Evolutionary conservation across 2,888 invertebrate genomes (phyloP).

Genomic region (Abrostola triplasia): DNA sequence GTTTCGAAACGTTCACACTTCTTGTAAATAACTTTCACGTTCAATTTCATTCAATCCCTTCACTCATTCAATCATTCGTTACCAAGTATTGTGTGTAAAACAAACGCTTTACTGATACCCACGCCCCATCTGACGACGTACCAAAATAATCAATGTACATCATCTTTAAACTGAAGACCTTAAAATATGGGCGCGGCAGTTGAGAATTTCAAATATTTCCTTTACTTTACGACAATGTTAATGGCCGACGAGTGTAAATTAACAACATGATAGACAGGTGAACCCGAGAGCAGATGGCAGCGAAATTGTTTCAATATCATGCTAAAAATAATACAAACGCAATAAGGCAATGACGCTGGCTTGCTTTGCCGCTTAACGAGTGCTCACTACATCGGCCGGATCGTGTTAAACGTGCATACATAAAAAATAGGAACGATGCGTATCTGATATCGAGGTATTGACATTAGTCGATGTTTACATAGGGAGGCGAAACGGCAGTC

Average conservation of each 20-base stretch:
- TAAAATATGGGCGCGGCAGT: constrained; percentile 68
- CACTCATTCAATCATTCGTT: constrained; percentile 30
- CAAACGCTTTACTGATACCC: constrained; percentile 20
- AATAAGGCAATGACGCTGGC: constrained; percentile 52
- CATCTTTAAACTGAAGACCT: constrained; percentile 64
- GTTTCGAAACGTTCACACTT: constrained; percentile 33
- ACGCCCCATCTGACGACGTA: constrained; percentile 33
- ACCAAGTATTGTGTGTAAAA: constrained; percentile 18
- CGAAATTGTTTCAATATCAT: constrained; percentile 81
- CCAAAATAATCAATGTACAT: constrained; percentile 63
- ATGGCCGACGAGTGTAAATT: constrained; percentile 80
- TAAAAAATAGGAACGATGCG: constrained; percentile 78
- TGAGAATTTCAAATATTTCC: constrained; percentile 80
- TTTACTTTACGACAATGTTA: constrained; percentile 75
- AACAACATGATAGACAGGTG: constrained; percentile 85
- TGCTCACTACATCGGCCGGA: constrained; percentile 68
- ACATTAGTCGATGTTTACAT: constrained; percentile 83
- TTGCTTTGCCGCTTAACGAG: constrained; percentile 50
- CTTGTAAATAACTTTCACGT: constrained; percentile 46
- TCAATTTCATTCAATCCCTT: constrained; percentile 25
- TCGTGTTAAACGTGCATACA: constrained; percentile 72
- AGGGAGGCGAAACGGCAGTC: constrained; percentile 87
- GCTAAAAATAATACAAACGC: constrained; percentile 79
- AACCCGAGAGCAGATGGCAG: constrained; percentile 79
- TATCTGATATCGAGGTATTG: constrained; percentile 85